Base-by-base conservation (phyloP, 1,140 invertebrate genomes). In the Ostrea edulis region DNA sequence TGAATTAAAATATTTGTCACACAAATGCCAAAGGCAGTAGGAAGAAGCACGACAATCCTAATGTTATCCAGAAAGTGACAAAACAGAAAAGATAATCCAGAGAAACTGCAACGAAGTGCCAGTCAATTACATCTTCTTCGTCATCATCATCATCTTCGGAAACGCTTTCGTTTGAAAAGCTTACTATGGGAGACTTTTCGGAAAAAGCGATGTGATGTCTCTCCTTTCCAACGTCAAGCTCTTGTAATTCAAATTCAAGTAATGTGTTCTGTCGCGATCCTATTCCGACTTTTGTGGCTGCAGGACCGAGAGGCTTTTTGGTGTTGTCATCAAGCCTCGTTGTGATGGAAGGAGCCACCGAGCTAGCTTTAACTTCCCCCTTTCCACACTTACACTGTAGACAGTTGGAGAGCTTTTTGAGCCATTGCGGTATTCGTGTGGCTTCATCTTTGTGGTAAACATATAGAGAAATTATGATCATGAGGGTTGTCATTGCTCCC, bases 381-480 rank as follows among this genome's bases (percentile, higher is more conserved):
- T 54, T 83, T 83, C 82, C 82, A 54, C 82, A 83, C 52, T 54
- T 52, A 53, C 82, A 83, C n/a, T 54, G 52, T 20, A 83, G 11
- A 52, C 82, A 83, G 44, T 35, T 83, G 12, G 52, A 52, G 9
- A 83, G 52, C 11, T n/a, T 54, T 17, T 22, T 44, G 12, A 83
- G 44, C 44, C 44, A 83, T 22, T 51, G 52, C 0, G 89, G 89
- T 44, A 89, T 77, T 2, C 20, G 55, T 25, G 77, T 53, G 14
- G 87, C 86, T 20, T 89, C 89, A 20, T 89, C 89, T 8, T 71
- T 89, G 84, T 86, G 84, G 52, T 85, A 89, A 5, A 89, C n/a
- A 14, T 84, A 51, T 29, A 89, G 22, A 12, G 86, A 85, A 4
- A 87, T 82, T 11, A 89, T 87, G 8, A 86, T 87, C 17, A 87